These are phyloP conservation scores for Oryctes rhinoceros DNA, from an alignment of 1,140 invertebrate genomes.

Conservation along the genomic window DNA sequence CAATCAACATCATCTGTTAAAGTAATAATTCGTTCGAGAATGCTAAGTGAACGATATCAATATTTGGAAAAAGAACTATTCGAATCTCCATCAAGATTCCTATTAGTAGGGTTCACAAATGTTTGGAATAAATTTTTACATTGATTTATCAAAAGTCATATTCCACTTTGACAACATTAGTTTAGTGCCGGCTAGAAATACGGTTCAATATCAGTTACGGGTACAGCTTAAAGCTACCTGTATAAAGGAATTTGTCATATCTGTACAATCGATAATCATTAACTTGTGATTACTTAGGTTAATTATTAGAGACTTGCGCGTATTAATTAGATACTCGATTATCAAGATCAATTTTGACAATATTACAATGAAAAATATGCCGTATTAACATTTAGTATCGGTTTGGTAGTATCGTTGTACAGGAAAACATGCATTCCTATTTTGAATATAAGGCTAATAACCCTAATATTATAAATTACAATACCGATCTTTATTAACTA, in stretches of 20 bases:
- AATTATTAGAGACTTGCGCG: neutral
- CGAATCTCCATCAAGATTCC: no score
- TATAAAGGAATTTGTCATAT: neutral
- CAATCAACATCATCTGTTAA: no score
- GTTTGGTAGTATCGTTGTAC: neutral
- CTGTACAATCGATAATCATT: neutral
- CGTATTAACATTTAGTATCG: neutral
- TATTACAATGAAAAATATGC: neutral
- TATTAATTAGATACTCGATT: conserved; percentile 16
- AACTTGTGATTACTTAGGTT: neutral
- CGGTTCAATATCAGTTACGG: no score
- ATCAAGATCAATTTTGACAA: conserved; percentile 11
- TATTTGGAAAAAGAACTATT: no score
- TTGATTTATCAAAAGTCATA: no score
- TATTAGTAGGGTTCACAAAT: no score
- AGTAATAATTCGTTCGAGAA: no score
- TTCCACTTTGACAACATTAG: no score
- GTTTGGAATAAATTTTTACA: no score
- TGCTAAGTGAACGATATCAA: no score
- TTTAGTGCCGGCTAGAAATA: no score
- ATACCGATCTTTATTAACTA: neutral
- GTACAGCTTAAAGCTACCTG: no score
- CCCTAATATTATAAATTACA: neutral
- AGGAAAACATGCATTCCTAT: neutral
- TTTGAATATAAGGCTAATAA: neutral